Percentiles rank a stretch among this genome's conserved stretches.
These are phyloP conservation scores for Pyrrhosoma nymphula DNA, from an alignment of 2,888 invertebrate genomes.

Conservation along the genomic window DNA sequence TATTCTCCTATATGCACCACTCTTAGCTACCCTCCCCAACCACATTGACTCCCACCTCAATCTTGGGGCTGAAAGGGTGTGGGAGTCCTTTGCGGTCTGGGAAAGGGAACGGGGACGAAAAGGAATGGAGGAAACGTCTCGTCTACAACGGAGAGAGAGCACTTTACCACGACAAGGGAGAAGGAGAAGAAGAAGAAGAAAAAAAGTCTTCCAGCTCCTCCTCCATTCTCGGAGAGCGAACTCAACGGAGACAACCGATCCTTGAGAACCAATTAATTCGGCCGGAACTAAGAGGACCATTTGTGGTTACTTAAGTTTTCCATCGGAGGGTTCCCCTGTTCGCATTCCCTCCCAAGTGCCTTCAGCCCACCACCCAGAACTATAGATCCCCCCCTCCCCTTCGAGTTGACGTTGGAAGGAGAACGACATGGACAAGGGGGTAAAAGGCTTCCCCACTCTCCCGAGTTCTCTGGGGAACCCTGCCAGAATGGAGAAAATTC, in stretches of 20 bases:
- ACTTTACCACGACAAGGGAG: not conserved
- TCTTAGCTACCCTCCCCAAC: too few species aligned
- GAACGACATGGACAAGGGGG: not conserved
- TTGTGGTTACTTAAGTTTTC: constrained; percentile 16
- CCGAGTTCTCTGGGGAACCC: too few species aligned
- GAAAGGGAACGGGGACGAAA: too few species aligned
- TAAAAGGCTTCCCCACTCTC: not conserved
- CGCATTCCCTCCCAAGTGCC: not conserved
- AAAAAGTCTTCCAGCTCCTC: not conserved
- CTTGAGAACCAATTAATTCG: not conserved
- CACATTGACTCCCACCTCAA: not conserved
- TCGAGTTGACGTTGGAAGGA: not conserved
- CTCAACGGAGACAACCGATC: not conserved
- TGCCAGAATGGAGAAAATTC: too few species aligned
- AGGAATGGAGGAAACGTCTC: not conserved
- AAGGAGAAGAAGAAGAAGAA: not conserved
- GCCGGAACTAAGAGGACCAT: not conserved
- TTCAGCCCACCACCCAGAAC: too few species aligned
- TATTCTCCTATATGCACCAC: too few species aligned
- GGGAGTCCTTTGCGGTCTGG: too few species aligned
- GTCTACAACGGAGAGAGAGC: not conserved
- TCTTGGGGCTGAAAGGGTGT: not conserved
- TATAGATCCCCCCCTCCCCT: too few species aligned
- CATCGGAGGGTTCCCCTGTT: not conserved
- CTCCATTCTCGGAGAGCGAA: not conserved